Evolutionary conservation across 2,113 vertebrate genomes (phyloP).

Genomic region (Bubo scandiacus): DNA sequence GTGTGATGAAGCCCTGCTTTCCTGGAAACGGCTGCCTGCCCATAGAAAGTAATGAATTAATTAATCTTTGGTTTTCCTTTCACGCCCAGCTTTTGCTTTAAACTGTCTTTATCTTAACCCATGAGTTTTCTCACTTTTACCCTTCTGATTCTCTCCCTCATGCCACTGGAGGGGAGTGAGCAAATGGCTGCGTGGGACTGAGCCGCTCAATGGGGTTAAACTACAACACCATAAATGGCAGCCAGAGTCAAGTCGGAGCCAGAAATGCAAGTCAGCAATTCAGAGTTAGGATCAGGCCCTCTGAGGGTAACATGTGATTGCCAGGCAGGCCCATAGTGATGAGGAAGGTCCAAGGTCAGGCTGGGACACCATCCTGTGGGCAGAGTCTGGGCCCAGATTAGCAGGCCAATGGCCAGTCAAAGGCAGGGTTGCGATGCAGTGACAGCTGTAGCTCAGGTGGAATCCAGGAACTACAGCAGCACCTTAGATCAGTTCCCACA

Average conservation of each 20-base stretch:
- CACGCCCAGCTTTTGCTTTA: not conserved
- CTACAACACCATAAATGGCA: not conserved
- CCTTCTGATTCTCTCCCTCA: not conserved
- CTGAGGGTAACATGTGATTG: not conserved
- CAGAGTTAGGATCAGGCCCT: not conserved
- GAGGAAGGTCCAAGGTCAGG: not conserved
- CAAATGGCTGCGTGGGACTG: not conserved
- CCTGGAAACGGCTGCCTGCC: not conserved
- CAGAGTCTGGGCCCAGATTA: not conserved
- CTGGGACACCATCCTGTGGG: not conserved
- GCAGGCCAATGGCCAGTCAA: no score
- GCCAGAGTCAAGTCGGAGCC: not conserved
- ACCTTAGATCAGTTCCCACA: not conserved
- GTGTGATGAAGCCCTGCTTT: not conserved
- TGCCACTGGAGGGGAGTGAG: not conserved
- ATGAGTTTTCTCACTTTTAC: not conserved
- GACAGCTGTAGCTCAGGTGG: not conserved
- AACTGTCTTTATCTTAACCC: not conserved
- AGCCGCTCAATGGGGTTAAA: not conserved
- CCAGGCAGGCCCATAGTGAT: not conserved
- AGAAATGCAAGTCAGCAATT: not conserved
- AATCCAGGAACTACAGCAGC: not conserved
- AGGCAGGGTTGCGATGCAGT: not conserved
- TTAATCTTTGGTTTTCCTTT: not conserved
- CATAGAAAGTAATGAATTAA: not conserved